Evolutionary conservation across 2,888 invertebrate species (phyloP), one percentile per base, ranked within the genome.

Genomic region (Thalpophila matura): DNA sequence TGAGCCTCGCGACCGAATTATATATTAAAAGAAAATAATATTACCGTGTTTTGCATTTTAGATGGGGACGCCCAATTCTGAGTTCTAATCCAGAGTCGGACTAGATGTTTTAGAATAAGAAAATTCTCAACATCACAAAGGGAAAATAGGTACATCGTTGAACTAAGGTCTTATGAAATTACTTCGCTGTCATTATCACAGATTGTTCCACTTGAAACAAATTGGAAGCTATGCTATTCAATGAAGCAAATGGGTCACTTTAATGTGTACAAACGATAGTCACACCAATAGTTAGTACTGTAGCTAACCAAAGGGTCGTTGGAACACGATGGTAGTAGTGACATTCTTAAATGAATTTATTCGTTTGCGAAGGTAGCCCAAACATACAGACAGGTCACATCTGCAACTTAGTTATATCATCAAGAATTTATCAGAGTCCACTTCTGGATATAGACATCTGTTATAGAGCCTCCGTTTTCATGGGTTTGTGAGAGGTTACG

Each of bases 211-310:
- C 62, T 71, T 71, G 47, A 68, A 47, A 62, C 54, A 68, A 70
- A 77, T 71, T 78, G 68, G 46, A 61, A 68, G 59, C 53, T 75
- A 74, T 75, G 68, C 63, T 47, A 24, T 63, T 57, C 47, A 77
- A 64, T 77, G 55, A 71, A 58, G 61, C 43, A 78, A 78, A 59
- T 68, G 61, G 79, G 79, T 75, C 76, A 56, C 9, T 53, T 68
- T 71, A 68, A 51, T 74, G 58, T 51, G 33, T 50, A 45, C 10
- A 31, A 6, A 35, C 46, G 18, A 26, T 43, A 24, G 54, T 61
- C 35, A 45, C 37, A 40, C 40, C 26, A 62, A 56, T 68, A 37
- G 24, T 49, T 60, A 37, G 16, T 14, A 27, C 46, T 33, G n/a
- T n/a, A n/a, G n/a, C n/a, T n/a, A n/a, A n/a, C n/a, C n/a, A n/a